Evolutionary conservation across 2,797 vertebrate genomes (phyloP).

Genomic region (Gambusia yucatana): DNA sequence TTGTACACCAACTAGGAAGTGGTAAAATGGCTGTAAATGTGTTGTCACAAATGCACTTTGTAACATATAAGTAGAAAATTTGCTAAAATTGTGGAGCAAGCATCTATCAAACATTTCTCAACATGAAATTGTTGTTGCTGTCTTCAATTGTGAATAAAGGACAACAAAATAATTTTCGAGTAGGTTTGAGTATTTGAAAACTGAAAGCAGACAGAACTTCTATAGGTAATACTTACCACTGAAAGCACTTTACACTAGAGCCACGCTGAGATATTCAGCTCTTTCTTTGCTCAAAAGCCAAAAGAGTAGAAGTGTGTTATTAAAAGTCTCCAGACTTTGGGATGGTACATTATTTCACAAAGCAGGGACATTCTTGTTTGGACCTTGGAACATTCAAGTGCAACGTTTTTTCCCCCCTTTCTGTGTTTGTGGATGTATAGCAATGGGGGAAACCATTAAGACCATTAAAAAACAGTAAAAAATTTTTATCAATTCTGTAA

Average conservation of each 20-base stretch:
- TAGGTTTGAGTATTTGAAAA: too few species aligned
- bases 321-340: neutral
- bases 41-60: slow-evolving; percentile 22
- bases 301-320: neutral
- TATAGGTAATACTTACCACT: too few species aligned
- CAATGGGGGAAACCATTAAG: neutral
- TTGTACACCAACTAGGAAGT: slow-evolving; percentile 32
- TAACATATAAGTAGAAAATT: neutral
- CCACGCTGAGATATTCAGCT: too few species aligned
- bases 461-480: neutral
- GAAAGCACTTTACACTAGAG: too few species aligned
- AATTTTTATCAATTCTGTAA: neutral
- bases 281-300: neutral
- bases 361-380: neutral
- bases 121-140: neutral
- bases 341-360: neutral
- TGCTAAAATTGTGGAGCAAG: neutral
- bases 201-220: too few species aligned
- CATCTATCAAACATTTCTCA: neutral
- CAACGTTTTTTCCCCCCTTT: neutral
- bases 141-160: neutral
- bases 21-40: slow-evolving; percentile 14
- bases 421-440: neutral
- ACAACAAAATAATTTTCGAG: too few species aligned
- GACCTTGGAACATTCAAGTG: neutral